Base-by-base conservation (phyloP, 1,140 invertebrate genomes). In the Lordiphosa mommai region DNA sequence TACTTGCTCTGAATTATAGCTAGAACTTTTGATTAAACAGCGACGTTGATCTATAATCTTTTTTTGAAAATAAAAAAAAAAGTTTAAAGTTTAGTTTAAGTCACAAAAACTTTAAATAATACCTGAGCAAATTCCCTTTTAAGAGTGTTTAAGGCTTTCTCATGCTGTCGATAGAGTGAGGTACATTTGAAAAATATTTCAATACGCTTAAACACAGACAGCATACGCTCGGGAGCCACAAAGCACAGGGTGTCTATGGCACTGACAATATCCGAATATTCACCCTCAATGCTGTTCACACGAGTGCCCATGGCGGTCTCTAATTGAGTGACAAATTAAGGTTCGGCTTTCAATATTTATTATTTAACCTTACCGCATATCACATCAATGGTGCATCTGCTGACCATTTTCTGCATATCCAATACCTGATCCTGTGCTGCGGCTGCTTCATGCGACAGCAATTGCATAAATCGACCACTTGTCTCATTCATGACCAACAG, bases 401-500 rank as follows among this genome's bases (percentile, higher is more conserved):
- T 38, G 9, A 74, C 68, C 14, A 65, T 10, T 2, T 27, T 2
- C 30, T 80, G 71, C 5, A 74, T 53, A 47, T 80, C 71, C 20
- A 80, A 23, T n/a, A 61, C 38, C 17, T 61, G 38, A 9, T 38
- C 10, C 3, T 50, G 32, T 0, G 55, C 33, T 0, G 20, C 13
- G 1, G 14, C 8, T 0, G 72, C 52, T 9, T 57, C 47, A 9
- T 14, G 20, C 4, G 43, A 47, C 33, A 92, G 85, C 20, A 88
- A 56, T 20, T 88, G 59, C 23, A 96, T 88, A 32, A 96, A 89
- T 32, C 92, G 90, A 13, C 89, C 67, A 14, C 91, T 89, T 58
- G 94, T 92, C 46, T 92, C 90, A 66, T 94, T 92, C 80, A 96
- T 94, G 9, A 94, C 89, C 2, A 91, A 90, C 2, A 94, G 43